Conservation (phyloP, 2,113 vertebrate genomes). For the Nothoprocta perdicaria region DNA sequence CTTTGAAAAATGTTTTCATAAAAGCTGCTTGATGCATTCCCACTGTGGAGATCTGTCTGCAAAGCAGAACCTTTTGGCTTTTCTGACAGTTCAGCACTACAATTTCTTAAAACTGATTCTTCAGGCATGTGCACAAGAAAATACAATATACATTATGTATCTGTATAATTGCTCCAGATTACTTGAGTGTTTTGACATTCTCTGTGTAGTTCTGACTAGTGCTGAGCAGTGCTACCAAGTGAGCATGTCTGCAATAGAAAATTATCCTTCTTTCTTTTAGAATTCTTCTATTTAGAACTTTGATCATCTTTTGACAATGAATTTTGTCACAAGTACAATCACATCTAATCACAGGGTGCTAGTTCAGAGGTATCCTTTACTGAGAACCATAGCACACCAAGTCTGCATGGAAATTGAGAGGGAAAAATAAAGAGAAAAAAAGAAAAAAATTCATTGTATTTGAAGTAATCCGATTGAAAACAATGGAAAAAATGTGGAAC, state of each 20-base stretch:
- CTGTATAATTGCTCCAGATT: neutral
- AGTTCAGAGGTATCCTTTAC: neutral
- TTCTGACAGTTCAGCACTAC: neutral
- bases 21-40: neutral
- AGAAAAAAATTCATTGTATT: neutral
- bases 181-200: neutral
- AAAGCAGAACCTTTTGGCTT: neutral
- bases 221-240: neutral
- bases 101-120: neutral
- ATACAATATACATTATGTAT: rapidly evolving
- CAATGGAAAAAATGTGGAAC: neutral
- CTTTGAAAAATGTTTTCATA: neutral
- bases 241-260: neutral
- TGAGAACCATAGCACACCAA: neutral
- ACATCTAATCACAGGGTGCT: neutral
- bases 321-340: slow-evolving; percentile 1
- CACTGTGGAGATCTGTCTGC: neutral
- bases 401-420: neutral
- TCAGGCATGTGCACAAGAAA: neutral
- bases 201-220: neutral
- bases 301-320: neutral
- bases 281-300: neutral
- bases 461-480: neutral
- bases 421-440: neutral
- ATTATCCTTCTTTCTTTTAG: neutral